phyloP scores from a whole-genome alignment of 2,888 invertebrate species.

The Sycophila texana region DNA sequence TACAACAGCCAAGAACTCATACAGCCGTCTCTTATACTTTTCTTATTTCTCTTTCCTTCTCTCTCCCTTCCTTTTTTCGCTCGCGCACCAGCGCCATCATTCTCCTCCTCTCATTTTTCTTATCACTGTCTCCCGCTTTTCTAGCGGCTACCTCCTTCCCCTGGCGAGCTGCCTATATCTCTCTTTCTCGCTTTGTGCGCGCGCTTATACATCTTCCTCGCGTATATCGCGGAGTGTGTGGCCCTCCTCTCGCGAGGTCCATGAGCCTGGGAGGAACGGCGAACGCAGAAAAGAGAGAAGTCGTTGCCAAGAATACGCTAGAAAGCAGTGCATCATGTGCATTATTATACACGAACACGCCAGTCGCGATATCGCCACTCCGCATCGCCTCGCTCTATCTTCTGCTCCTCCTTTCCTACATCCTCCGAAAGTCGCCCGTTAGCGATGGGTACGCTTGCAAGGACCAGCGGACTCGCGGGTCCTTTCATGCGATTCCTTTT shows the following conservation, averaged over 20 bases:
- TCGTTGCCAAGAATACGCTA: slow-evolving; percentile 72
- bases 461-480: neutral
- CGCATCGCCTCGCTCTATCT: slow-evolving; percentile 25
- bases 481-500: neutral
- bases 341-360: slow-evolving; percentile 69
- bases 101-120: slow-evolving; percentile 51
- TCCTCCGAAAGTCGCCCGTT: neutral
- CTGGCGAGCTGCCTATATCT: slow-evolving; percentile 48
- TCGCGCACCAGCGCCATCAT: slow-evolving; percentile 30
- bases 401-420: neutral
- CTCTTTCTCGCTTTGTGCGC: slow-evolving; percentile 53
- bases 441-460: neutral
- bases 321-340: slow-evolving; percentile 69
- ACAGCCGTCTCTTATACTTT: slow-evolving; percentile 49
- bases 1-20: slow-evolving; percentile 63
- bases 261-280: neutral
- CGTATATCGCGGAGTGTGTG: neutral
- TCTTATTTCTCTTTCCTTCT: slow-evolving; percentile 52
- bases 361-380: slow-evolving; percentile 66
- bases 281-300: slow-evolving; percentile 55
- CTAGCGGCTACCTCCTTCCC: slow-evolving; percentile 10
- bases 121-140: slow-evolving; percentile 50
- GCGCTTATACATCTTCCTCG: slow-evolving; percentile 38
- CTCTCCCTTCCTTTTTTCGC: slow-evolving; percentile 51
- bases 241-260: slow-evolving; percentile 14